Evolutionary conservation across 2,113 vertebrate species (phyloP), one percentile per base, ranked within the genome.

Genomic region (Strix uralensis): DNA sequence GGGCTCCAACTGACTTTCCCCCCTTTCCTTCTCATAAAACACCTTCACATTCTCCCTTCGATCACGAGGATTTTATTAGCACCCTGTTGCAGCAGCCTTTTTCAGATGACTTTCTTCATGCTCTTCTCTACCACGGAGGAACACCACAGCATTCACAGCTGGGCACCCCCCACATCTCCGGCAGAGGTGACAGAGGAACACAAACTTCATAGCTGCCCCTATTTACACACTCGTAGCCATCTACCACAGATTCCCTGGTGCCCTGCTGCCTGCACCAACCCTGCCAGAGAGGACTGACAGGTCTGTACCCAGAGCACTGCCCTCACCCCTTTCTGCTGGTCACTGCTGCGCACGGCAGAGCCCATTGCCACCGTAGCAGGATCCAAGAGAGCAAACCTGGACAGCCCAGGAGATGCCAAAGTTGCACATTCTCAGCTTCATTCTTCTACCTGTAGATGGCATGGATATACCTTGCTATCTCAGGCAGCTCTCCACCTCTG

Each of bases 401-500:
- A 9, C 46, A 30, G 84, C 2, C 1, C 0, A 1, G 40, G 21
- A 65, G 62, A 61, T 40, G 44, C 32, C 46, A 4, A 52, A 61
- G 22, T 14, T 79, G 44, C 62, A 65, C 10, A 8, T 70, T 80
- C 20, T 55, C 70, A 73, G 72, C 66, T 91, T 92, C 82, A 94
- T 63, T 40, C 75, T 95, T 86, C 95, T 62, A 94, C 88, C 93
- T 94, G 91, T 92, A 97, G 91, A 94, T 97, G 86, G 75, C 96
- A 97, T 95, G 86, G 75, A 67, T 77, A 81, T 38, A 82, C 90
- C 84, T 97, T 38, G 40, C 38, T 86, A 96, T 93, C 92, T 85
- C 57, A 1, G 30, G 42, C 95, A 86, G 69, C 40, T 78, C 84
- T 57, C 47, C 84, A n/a, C 70, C 66, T 90, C 78, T 54, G 58